These are phyloP conservation scores for Gasterosteus aculeatus DNA, from an alignment of 2,113 vertebrate species.

Conservation along the genomic window DNA sequence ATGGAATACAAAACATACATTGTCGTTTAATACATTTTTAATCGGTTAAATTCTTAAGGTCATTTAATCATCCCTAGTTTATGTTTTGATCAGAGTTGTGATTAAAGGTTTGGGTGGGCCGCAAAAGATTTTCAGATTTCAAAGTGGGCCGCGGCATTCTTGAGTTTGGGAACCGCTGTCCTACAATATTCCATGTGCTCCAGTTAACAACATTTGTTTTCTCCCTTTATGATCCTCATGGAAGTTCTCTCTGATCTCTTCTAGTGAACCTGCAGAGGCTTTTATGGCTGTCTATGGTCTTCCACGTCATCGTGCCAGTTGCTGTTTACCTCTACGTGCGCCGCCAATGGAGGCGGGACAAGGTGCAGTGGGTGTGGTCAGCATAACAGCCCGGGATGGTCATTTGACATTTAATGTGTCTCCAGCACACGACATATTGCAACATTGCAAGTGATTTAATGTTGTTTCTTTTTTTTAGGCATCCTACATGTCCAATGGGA, in stretches of 20 bases:
- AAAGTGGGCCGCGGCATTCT: no score
- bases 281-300: accelerated
- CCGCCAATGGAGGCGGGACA: accelerated
- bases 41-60: no score
- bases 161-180: no score
- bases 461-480: background rate
- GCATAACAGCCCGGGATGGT: background rate
- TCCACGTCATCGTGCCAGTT: background rate
- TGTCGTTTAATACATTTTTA: no score
- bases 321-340: background rate
- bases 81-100: no score
- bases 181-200: no score
- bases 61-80: no score
- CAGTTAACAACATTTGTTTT: background rate
- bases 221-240: background rate
- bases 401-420: background rate
- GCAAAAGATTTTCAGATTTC: no score
- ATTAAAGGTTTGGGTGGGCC: no score
- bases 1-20: no score
- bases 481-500: accelerated
- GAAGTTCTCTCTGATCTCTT: background rate
- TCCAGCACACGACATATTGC: background rate
- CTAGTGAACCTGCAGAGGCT: accelerated
- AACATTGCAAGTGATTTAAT: background rate
- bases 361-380: background rate